phyloP scores from a whole-genome alignment of 2,797 vertebrate species.

The Takifugu ocellatus region DNA sequence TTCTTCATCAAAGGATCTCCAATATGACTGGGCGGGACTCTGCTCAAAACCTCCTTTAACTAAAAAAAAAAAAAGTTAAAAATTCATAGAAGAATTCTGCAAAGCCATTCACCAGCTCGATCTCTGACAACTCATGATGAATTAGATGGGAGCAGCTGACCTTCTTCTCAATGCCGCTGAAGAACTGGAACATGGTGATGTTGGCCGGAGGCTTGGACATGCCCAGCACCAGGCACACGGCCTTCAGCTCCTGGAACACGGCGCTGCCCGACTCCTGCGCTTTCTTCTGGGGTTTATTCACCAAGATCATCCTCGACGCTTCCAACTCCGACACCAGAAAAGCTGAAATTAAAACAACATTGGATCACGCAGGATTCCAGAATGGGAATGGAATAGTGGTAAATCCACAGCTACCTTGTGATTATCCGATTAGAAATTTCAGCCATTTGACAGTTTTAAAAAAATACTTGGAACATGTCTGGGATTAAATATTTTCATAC shows the following conservation, averaged over 20 bases:
- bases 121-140: neutral
- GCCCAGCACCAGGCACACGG: conserved; percentile 92
- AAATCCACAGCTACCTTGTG: too few relatives aligned
- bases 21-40: conserved; percentile 86
- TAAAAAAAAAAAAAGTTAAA: conserved; percentile 45
- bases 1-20: conserved; percentile 91
- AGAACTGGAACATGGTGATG: conserved; percentile 99
- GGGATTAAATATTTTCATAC: too few relatives aligned
- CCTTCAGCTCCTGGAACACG: conserved; percentile 91
- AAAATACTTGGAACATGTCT: too few relatives aligned
- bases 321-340: conserved; percentile 97
- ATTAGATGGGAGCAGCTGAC: conserved; percentile 55
- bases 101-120: neutral
- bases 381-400: neutral
- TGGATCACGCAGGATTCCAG: neutral
- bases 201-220: conserved; percentile 98
- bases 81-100: neutral
- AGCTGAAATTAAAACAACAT: conserved; percentile 63
- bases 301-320: conserved; percentile 90
- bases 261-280: conserved; percentile 84
- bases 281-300: conserved; percentile 85
- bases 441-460: too few relatives aligned
- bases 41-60: conserved; percentile 92
- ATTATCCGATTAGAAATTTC: too few relatives aligned
- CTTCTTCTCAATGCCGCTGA: conserved; percentile 98